phyloP scores from a whole-genome alignment of 2,888 invertebrate species.

The Brenthis hecate region DNA sequence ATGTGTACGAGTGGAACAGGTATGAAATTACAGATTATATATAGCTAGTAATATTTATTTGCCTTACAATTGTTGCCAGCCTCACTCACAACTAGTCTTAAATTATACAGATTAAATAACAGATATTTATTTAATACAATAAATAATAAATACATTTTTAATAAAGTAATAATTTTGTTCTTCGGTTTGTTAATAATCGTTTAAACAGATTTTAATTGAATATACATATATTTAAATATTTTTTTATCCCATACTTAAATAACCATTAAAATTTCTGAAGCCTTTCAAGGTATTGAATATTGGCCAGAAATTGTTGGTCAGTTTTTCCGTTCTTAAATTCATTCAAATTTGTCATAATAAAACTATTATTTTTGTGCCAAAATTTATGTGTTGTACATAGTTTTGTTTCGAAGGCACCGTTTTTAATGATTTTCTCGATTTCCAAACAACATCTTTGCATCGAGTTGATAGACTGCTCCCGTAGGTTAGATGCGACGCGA shows the following conservation, averaged over 20 bases:
- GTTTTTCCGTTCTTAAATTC: background rate
- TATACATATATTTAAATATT: too few species aligned
- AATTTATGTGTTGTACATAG: background rate
- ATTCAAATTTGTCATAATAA: background rate
- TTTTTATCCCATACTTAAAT: too few species aligned
- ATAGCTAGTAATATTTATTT: conserved; percentile 8
- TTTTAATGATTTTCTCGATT: background rate
- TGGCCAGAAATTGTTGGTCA: too few species aligned
- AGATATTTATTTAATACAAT: conserved; percentile 9
- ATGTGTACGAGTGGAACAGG: background rate
- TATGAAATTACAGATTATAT: conserved; percentile 1
- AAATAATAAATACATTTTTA: conserved; percentile 4
- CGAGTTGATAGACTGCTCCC: conserved; percentile 4
- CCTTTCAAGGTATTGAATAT: too few species aligned
- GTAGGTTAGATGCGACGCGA: conserved; percentile 6
- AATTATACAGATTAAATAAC: conserved; percentile 6
- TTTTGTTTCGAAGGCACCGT: background rate
- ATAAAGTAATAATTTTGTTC: background rate
- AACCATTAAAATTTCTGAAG: background rate
- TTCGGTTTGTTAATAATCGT: background rate
- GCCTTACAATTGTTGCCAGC: conserved; percentile 31
- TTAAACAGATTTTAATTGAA: too few species aligned
- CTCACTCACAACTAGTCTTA: conserved; percentile 25
- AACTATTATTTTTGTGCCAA: conserved; percentile 6
- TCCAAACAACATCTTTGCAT: conserved; percentile 1